Conservation (phyloP, 1,140 invertebrate genomes). For the Drosophila truncata region DNA sequence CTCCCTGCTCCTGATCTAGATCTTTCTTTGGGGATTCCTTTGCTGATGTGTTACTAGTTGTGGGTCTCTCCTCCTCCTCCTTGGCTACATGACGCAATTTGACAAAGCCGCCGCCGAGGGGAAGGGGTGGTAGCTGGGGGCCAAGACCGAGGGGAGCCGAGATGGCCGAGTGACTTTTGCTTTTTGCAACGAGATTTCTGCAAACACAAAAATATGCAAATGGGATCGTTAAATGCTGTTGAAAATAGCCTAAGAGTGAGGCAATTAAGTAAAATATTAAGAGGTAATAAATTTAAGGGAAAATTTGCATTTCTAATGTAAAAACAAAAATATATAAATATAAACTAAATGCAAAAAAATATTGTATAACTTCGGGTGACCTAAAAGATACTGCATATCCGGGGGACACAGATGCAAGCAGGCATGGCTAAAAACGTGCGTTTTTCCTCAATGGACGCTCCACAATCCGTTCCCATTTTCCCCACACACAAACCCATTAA, state of each 20-base stretch:
- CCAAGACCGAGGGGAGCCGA: slow-evolving; percentile 68
- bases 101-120: slow-evolving; percentile 74
- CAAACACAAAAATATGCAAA: slow-evolving; percentile 26
- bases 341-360: not conserved
- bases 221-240: slow-evolving; percentile 33
- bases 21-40: slow-evolving; percentile 31
- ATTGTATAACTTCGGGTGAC: too few species aligned
- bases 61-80: slow-evolving; percentile 47
- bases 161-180: slow-evolving; percentile 83
- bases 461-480: slow-evolving; percentile 26
- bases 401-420: slow-evolving; percentile 7
- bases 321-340: not conserved
- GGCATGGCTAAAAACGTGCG: slow-evolving; percentile 39
- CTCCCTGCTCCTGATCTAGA: slow-evolving; percentile 18
- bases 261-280: slow-evolving; percentile 53
- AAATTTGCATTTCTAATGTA: not conserved
- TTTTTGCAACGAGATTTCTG: slow-evolving; percentile 84
- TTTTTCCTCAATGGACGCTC: slow-evolving; percentile 45
- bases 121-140: slow-evolving; percentile 76
- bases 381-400: slow-evolving; percentile 8
- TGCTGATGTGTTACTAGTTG: slow-evolving; percentile 33
- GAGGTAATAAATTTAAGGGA: not conserved
- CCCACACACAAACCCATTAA: slow-evolving; percentile 43
- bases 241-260: slow-evolving; percentile 44
- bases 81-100: slow-evolving; percentile 81